Conservation (phyloP, 2,888 invertebrate species). For the Cynaeus angustus region DNA sequence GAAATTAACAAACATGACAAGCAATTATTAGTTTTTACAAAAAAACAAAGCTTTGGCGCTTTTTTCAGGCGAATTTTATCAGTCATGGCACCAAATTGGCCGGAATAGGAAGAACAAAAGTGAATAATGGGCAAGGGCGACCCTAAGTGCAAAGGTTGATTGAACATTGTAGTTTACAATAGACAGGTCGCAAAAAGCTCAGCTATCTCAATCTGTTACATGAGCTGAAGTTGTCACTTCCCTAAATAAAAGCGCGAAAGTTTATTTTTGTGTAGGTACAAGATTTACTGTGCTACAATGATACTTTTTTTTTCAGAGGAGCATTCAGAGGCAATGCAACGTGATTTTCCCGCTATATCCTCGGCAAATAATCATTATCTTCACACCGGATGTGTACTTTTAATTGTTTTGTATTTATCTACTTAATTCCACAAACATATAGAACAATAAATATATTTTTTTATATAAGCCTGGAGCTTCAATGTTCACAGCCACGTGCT, state of each 20-base stretch:
- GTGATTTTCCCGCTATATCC: conserved; percentile 70
- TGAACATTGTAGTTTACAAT: conserved; percentile 22
- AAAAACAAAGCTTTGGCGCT: conserved; percentile 6
- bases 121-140: conserved; percentile 27
- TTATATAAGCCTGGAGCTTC: too few relatives aligned
- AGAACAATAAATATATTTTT: too few relatives aligned
- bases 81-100: conserved; percentile 25
- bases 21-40: conserved; percentile 12
- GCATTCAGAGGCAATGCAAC: conserved; percentile 79
- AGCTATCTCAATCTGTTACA: conserved; percentile 7
- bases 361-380: conserved; percentile 18
- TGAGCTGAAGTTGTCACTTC: background rate
- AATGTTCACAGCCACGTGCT: too few relatives aligned
- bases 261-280: too few relatives aligned
- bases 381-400: background rate
- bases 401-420: conserved; percentile 19
- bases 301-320: conserved; percentile 71
- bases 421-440: conserved; percentile 1
- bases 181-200: conserved; percentile 13
- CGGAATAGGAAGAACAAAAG: conserved; percentile 31
- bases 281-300: too few relatives aligned
- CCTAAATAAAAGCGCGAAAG: background rate
- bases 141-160: conserved; percentile 36
- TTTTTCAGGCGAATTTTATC: conserved; percentile 26
- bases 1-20: conserved; percentile 6